Evolutionary conservation across 1,140 invertebrate genomes (phyloP).

Genomic region (Himalopsyche phryganea): DNA sequence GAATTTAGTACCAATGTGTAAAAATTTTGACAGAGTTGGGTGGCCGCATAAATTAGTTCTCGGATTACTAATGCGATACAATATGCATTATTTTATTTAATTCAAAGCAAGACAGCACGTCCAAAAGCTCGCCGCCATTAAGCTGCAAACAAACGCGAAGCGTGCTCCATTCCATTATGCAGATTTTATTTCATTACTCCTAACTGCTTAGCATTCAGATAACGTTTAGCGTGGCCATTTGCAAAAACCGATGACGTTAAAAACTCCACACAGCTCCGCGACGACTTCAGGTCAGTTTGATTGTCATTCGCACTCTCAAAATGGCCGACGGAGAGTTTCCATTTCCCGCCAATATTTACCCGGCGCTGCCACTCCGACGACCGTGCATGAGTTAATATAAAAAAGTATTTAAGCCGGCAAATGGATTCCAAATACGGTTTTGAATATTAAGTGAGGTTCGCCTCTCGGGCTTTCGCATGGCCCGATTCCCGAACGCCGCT

Average conservation of each 20-base stretch:
- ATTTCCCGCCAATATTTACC: slow-evolving; percentile 26
- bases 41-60: no score
- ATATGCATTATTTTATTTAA: background rate
- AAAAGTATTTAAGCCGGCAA: slow-evolving; percentile 33
- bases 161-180: slow-evolving; percentile 25
- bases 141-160: slow-evolving; percentile 11
- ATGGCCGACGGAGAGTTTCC: slow-evolving; percentile 11
- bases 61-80: no score
- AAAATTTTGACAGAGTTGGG: no score
- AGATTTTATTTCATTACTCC: slow-evolving; percentile 32
- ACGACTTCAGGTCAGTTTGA: slow-evolving; percentile 9
- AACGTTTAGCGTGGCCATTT: slow-evolving; percentile 17
- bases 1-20: no score
- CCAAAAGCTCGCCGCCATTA: background rate
- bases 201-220: slow-evolving; percentile 26
- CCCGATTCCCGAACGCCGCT: background rate
- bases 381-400: slow-evolving; percentile 32
- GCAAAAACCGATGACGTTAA: slow-evolving; percentile 30
- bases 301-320: slow-evolving; percentile 21
- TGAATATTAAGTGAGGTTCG: slow-evolving; percentile 29
- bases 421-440: slow-evolving; percentile 33
- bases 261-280: slow-evolving; percentile 1
- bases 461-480: no score
- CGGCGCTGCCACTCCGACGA: slow-evolving; percentile 12
- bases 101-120: background rate